Evolutionary conservation across 2,888 invertebrate genomes (phyloP).

Genomic region (Drosophila lutescens): DNA sequence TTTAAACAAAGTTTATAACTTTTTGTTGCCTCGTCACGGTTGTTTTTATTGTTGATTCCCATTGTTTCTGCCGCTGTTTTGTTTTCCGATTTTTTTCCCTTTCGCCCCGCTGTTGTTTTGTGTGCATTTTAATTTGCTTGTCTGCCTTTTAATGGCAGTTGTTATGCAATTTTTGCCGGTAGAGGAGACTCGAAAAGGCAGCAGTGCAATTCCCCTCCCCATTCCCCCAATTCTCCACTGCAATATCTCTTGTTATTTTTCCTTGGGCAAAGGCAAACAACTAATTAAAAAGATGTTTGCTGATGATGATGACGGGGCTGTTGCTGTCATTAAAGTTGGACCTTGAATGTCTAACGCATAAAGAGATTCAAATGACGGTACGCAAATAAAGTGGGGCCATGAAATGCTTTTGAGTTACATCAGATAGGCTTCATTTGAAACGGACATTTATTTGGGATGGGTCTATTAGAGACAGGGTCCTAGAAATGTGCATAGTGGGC

Average conservation of each 20-base stretch:
- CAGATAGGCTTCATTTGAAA: constrained; percentile 6
- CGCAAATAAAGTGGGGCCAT: constrained; percentile 20
- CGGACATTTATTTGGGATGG: constrained; percentile 4
- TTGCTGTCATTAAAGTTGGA: constrained; percentile 21
- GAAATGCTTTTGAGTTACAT: constrained; percentile 9
- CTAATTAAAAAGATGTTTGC: constrained; percentile 72
- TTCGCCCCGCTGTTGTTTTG: constrained; percentile 52
- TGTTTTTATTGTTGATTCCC: constrained; percentile 37
- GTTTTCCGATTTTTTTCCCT: constrained; percentile 50
- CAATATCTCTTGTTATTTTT: constrained; percentile 29
- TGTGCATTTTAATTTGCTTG: constrained; percentile 75
- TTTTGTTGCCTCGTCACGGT: constrained; percentile 46
- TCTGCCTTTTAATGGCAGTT: constrained; percentile 76
- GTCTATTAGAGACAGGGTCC: constrained; percentile 9
- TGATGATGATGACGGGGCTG: constrained; percentile 18
- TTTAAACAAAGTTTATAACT: constrained; percentile 79
- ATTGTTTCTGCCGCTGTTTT: constrained; percentile 52
- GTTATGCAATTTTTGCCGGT: constrained; percentile 66
- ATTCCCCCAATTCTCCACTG: constrained; percentile 1
- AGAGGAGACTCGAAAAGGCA: constrained; percentile 41
- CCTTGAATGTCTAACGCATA: constrained; percentile 13
- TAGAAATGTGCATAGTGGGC: not conserved
- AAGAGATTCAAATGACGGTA: constrained; percentile 5
- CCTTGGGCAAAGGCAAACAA: constrained; percentile 44
- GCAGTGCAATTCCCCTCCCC: constrained; percentile 58